A percentile compares a stretch with the other conserved stretches of the same genome.
Conservation (phyloP, 2,113 vertebrate genomes). For the Sarotherodon lohbergeri region DNA sequence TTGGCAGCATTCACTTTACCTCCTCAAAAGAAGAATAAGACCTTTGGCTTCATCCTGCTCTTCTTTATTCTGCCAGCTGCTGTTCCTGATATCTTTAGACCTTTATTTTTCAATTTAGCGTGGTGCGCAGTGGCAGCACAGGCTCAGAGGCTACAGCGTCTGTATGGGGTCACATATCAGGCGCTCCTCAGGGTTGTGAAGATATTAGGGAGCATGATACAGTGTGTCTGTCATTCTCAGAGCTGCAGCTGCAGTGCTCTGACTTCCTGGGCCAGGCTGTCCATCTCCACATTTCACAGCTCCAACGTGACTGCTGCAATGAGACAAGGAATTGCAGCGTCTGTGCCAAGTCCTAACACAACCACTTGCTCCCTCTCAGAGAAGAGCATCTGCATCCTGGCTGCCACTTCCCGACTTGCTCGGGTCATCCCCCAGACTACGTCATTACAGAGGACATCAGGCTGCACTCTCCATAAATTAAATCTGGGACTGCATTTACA, state of each 20-base stretch:
- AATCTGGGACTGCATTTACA: slow-evolving; percentile 48
- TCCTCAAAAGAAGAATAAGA: background rate
- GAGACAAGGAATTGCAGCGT: slow-evolving; percentile 38
- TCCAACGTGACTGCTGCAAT: slow-evolving; percentile 49
- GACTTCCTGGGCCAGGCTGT: slow-evolving; percentile 41
- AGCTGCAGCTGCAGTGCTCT: slow-evolving; percentile 37
- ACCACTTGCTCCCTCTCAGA: slow-evolving; percentile 47
- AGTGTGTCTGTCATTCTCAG: slow-evolving; percentile 10
- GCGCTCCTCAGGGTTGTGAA: background rate
- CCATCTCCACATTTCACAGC: slow-evolving; percentile 49
- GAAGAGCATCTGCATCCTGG: slow-evolving; percentile 54
- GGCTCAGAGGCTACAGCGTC: background rate
- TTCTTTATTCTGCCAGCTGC: background rate
- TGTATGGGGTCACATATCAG: slow-evolving; percentile 1
- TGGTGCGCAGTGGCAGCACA: background rate
- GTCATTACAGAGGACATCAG: slow-evolving; percentile 63
- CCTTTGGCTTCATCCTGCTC: background rate
- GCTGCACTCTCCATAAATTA: slow-evolving; percentile 66
- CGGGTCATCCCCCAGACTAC: slow-evolving; percentile 58
- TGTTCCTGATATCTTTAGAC: background rate
- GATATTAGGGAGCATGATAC: slow-evolving; percentile 35
- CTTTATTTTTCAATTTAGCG: slow-evolving; percentile 3
- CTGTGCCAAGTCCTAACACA: slow-evolving; percentile 54
- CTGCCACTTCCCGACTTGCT: slow-evolving; percentile 38
- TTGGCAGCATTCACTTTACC: background rate